Evolutionary conservation across 2,888 invertebrate genomes (phyloP).

Genomic region (Microplitis deprimator): DNA sequence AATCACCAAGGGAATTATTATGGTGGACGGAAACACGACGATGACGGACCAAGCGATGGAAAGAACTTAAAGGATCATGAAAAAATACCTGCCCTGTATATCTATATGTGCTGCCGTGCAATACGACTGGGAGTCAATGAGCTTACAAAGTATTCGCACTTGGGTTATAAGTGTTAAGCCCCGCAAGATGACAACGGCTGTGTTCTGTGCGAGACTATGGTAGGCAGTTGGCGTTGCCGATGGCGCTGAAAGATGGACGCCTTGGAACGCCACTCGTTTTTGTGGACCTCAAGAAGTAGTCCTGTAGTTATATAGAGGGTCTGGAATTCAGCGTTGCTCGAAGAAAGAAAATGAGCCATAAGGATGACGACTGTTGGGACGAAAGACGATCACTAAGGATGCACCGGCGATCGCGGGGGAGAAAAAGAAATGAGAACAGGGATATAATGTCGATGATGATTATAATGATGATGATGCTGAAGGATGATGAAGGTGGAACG

Average conservation of each 20-base stretch:
- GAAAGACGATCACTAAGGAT: too few species aligned
- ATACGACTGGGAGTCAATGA: neutral
- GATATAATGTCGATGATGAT: conserved; percentile 9
- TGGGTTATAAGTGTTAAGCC: conserved; percentile 29
- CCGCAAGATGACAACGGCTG: conserved; percentile 2
- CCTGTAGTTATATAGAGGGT: neutral
- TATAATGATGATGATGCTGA: conserved; percentile 12
- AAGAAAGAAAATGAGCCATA: conserved; percentile 23
- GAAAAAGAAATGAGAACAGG: conserved; percentile 29
- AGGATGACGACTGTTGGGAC: neutral
- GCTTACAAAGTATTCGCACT: conserved; percentile 38
- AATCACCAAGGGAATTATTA: conserved; percentile 68
- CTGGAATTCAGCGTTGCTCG: conserved; percentile 21
- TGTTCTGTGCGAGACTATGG: conserved; percentile 43
- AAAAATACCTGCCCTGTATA: conserved; percentile 30
- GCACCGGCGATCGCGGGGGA: neutral
- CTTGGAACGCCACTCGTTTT: conserved; percentile 50
- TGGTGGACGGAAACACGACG: conserved; percentile 66
- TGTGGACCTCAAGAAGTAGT: conserved; percentile 34
- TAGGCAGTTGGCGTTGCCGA: conserved; percentile 43
- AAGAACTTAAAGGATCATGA: conserved; percentile 39
- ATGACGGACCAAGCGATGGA: conserved; percentile 44
- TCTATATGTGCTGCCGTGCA: neutral
- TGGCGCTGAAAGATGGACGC: conserved; percentile 52
- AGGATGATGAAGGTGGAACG: conserved; percentile 37